Evolutionary conservation across 2,888 invertebrate genomes (phyloP), one percentile per base, ranked within the genome.

Genomic region (Metallyticus violacea): DNA sequence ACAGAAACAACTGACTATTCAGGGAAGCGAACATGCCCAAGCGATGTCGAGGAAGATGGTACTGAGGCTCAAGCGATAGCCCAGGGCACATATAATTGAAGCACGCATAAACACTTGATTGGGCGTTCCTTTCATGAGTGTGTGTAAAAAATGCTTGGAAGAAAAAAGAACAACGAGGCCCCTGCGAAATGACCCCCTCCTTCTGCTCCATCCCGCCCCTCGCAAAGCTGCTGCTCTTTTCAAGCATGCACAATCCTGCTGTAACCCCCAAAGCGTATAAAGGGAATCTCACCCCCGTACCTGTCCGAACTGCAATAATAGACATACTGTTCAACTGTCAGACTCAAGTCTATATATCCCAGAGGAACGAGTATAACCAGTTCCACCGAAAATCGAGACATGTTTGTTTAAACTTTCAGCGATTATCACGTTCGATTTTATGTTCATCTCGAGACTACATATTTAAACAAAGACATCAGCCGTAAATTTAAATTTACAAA

Each of bases 281-380:
- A 83, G 27, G 76, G 40, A 26, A 28, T 76, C 83, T 83, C 83
- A 83, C 83, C 83, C 83, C 83, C 76, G 26, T 77, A 83, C 83
- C 83, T 83, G 83, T 83, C 83, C 83, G 28, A 77, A 83, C 83
- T 83, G 28, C 83, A 83, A 83, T 83, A 83, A 77, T 83, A 77
- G 28, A 83, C 83, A 27, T 83, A 83, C 83, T 83, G 83, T 77
- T 83, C 83, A 83, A 77, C 83, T 83, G 83, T 83, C 83, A 83
- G 77, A 28, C 83, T 22, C 15, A 26, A 77, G 77, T 83, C 82
- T 82, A 25, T 83, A 28, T 83, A 83, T 76, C 76, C 26, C 78
- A n/a, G 76, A 80, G 80, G 9, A 80, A 27, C 40, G 40, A 9
- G 40, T 62, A 62, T 62, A 62, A 62, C 40, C 40, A 62, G 40